Evolutionary conservation across 2,113 vertebrate species (phyloP).

Genomic region (Bothrops jararaca): DNA sequence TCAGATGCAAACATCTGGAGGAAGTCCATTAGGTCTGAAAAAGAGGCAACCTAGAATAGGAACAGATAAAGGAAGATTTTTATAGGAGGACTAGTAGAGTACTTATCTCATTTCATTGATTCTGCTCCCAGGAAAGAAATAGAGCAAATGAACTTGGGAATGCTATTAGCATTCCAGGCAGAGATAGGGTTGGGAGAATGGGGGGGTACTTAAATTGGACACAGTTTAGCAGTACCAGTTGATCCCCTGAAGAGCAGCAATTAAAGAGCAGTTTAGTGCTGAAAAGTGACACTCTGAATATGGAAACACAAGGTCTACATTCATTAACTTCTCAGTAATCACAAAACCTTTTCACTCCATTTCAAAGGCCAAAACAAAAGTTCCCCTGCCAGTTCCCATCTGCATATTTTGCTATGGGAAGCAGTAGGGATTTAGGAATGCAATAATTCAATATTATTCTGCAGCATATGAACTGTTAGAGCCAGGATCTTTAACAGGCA

Average conservation of each 20-base stretch:
- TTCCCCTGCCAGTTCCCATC: not conserved
- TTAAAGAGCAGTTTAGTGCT: not conserved
- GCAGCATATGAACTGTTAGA: not conserved
- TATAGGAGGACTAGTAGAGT: not conserved
- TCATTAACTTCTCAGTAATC: not conserved
- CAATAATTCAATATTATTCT: not conserved
- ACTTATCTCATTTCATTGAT: not conserved
- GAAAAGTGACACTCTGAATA: not conserved
- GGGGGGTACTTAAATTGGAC: fast-evolving
- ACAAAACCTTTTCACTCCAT: not conserved
- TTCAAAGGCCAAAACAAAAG: not conserved
- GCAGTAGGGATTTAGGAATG: not conserved
- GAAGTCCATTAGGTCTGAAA: not conserved
- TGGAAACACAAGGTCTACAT: not conserved
- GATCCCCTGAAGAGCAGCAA: not conserved
- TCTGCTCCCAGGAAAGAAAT: not conserved
- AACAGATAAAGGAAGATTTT: not conserved
- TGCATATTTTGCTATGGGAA: not conserved
- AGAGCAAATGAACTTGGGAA: not conserved
- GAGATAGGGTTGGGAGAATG: not conserved
- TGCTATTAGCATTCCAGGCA: not conserved
- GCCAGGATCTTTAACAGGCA: not conserved
- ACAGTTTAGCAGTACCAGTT: not conserved
- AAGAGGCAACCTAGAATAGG: not conserved
- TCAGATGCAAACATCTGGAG: not conserved